Conservation (phyloP, 2,888 invertebrate species). For the Macrostomum cliftonense region DNA sequence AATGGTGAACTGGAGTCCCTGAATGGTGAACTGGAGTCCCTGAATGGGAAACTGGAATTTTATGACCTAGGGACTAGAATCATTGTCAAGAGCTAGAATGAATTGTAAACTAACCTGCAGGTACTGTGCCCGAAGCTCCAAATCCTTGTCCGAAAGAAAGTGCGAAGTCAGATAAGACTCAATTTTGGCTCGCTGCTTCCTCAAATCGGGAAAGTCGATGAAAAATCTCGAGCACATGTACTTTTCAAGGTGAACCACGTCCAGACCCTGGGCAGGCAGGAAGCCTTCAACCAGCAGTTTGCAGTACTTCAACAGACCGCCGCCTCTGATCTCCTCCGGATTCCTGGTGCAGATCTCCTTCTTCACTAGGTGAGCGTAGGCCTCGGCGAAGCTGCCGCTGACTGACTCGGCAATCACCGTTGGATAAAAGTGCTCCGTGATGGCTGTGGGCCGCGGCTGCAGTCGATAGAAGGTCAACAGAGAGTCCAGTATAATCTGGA, state of each 20-base stretch:
- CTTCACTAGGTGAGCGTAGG: constrained; percentile 77
- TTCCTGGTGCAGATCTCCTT: constrained; percentile 90
- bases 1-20: no score
- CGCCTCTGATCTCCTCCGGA: constrained; percentile 96
- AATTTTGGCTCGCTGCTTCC: constrained; percentile 78
- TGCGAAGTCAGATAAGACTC: constrained; percentile 65
- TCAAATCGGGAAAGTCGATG: constrained; percentile 92
- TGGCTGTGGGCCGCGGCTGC: constrained; percentile 44
- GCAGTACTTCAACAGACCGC: constrained; percentile 93
- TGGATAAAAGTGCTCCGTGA: constrained; percentile 68
- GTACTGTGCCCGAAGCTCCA: no score
- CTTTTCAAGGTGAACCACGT: constrained; percentile 73
- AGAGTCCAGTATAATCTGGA: constrained; percentile 90
- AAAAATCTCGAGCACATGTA: constrained; percentile 99
- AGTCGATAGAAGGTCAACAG: constrained; percentile 71
- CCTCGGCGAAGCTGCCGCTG: constrained; percentile 85
- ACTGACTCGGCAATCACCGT: constrained; percentile 89
- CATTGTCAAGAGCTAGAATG: no score
- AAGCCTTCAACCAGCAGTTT: constrained; percentile 83
- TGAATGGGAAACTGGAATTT: no score
- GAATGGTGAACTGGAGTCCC: no score
- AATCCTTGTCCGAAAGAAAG: no score
- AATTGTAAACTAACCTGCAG: no score
- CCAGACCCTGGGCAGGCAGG: constrained; percentile 60
- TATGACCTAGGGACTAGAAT: no score